A percentile compares a stretch with the other conserved stretches of the same genome.
These are phyloP conservation scores for Hedychridium roseum DNA, from an alignment of 2,888 invertebrate genomes.

Conservation along the genomic window DNA sequence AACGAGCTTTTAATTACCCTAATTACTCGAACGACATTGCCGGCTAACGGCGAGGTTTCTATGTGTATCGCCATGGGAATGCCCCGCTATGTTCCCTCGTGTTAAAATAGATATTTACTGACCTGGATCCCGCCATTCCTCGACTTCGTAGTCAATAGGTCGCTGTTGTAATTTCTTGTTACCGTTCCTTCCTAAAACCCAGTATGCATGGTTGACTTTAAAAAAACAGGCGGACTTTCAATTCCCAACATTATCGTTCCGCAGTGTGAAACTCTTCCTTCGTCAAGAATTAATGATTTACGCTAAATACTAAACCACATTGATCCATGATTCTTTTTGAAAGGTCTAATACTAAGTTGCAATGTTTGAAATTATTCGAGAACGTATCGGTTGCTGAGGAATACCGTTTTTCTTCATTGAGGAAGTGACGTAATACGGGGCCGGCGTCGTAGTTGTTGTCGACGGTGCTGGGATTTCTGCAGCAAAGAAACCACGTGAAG, in stretches of 20 bases:
- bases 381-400: constrained; percentile 4
- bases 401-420: constrained; percentile 74
- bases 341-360: no score
- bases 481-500: constrained; percentile 23
- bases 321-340: no score
- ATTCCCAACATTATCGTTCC: no score
- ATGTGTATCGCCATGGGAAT: constrained; percentile 33
- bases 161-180: constrained; percentile 68
- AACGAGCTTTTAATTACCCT: constrained; percentile 45
- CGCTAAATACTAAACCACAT: no score
- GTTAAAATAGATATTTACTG: constrained; percentile 56
- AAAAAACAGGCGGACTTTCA: no score
- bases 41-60: constrained; percentile 2
- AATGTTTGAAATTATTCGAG: no score
- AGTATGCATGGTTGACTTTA: no score
- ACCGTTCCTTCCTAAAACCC: constrained; percentile 67
- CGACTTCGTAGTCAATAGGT: constrained; percentile 73
- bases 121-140: constrained; percentile 79
- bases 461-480: constrained; percentile 88
- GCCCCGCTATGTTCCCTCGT: constrained; percentile 8
- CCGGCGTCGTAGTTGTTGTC: constrained; percentile 74
- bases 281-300: no score
- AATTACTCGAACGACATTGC: constrained; percentile 40
- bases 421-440: constrained; percentile 68
- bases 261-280: no score